Base-by-base conservation (phyloP, 92 coral and sea anemone species). In the Desmophyllum pertusum region DNA sequence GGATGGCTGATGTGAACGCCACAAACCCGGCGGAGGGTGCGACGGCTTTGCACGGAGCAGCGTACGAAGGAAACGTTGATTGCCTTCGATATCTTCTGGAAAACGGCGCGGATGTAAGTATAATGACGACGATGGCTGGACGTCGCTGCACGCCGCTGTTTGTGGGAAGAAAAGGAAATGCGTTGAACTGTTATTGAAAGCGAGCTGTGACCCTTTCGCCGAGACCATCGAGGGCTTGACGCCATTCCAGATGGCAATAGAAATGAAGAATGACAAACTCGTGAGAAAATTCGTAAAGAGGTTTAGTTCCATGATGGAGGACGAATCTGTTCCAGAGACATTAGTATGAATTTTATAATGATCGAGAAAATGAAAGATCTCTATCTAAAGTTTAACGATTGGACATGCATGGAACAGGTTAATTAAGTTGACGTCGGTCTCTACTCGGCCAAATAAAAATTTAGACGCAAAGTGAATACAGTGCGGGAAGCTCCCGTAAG, bases 191-290 rank as follows among this genome's bases (percentile, higher is more conserved):
- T 81, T 94, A 9, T 27, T 87, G 25, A 88, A 84, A n/a, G 93
- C 93, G 6, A 88, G 83, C 3, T 77, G 90, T 39, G 87, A 94
- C 78, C 86, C 88, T 6, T 92, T 87, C 61, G 91, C 90, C 11
- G 95, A 92, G 25, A 89, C 84, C 66, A 55, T 48, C 33, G 98
- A 94, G 64, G 95, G 92, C 23, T 87, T 78, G 39, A 94, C 98
- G 29, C 93, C 98, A 3, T 94, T 94, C 61, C 98, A 94, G 64
- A 94, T 94, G 98, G 98, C 98, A 0, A 88, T 94, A 33, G 98
- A 92, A 53, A 68, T 91, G 21, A 78, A 88, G 25, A 85, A 83
- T 68, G 98, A 94, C 40, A 91, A 84, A 52, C 87, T 94, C 29
- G 66, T 94, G 4, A 62, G 90, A 6, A 75, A 75, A n/a, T 89